phyloP scores from a whole-genome alignment of 2,888 invertebrate species.

The Drosophila meridiana region DNA sequence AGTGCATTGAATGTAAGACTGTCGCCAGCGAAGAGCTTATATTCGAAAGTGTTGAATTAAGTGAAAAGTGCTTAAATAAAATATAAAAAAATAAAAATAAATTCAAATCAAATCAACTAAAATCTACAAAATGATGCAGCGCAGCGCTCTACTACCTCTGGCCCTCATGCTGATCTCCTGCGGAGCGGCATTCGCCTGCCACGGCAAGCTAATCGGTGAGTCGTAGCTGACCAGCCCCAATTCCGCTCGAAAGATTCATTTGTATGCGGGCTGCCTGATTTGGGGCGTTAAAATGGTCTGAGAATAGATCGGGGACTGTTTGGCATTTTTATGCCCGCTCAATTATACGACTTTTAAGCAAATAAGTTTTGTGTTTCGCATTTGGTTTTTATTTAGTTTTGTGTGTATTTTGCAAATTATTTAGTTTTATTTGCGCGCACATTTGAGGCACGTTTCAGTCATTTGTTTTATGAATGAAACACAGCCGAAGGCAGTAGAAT shows the following conservation, averaged over 20 bases:
- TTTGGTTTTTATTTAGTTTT: constrained; percentile 10
- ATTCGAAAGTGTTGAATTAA: constrained; percentile 47
- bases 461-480: constrained; percentile 73
- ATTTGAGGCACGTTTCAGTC: constrained; percentile 65
- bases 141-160: constrained; percentile 59
- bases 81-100: neutral
- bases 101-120: neutral
- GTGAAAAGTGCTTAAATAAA: constrained; percentile 31
- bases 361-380: constrained; percentile 6
- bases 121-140: constrained; percentile 60
- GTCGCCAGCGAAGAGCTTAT: constrained; percentile 74
- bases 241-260: constrained; percentile 30
- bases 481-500: constrained; percentile 20
- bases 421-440: constrained; percentile 23
- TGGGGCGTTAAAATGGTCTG: constrained; percentile 40
- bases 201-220: constrained; percentile 83
- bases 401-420: neutral
- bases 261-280: constrained; percentile 52
- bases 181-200: constrained; percentile 80
- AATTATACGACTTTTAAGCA: constrained; percentile 1
- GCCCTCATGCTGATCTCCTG: constrained; percentile 73
- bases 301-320: constrained; percentile 6
- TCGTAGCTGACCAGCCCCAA: constrained; percentile 44
- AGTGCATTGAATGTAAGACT: constrained; percentile 66
- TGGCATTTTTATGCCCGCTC: constrained; percentile 26